Evolutionary conservation across 2,888 invertebrate species (phyloP), one percentile per base, ranked within the genome.

Genomic region (Linyphia triangularis): DNA sequence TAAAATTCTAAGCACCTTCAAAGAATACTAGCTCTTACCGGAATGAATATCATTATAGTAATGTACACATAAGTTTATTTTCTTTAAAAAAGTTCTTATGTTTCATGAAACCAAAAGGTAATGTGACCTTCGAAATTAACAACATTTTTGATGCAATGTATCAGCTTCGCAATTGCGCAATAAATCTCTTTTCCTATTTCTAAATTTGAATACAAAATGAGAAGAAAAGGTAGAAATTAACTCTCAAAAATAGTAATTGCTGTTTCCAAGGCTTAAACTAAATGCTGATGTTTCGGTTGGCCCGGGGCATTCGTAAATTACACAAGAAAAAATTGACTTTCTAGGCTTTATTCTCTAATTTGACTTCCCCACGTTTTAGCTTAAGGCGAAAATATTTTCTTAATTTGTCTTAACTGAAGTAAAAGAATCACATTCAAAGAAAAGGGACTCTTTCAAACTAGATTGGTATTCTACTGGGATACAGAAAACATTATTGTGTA

Each of bases 321-420:
- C 57, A 43, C 51, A 57, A 26, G 30, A 63, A 79, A 69, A 57
- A 79, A 22, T 43, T 26, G 59, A 7, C 33, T 37, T 61, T 82
- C 70, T 72, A 61, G 59, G 22, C 61, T 72, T 67, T 30, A 43
- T 43, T 69, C 70, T 61, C 59, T 72, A 72, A 82, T 82, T 59
- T 72, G 40, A 19, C 70, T 40, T 28, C 59, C 30, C 69, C 59
- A 57, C 59, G 69, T 59, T 40, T 70, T 59, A 40, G 81, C 70
- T 82, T 57, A 22, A 59, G 70, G 59, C 81, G 22, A 70, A 82
- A 69, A 70, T 82, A 26, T 70, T 82, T 70, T 19, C 61, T n/a
- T 33, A 82, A 70, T 37, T 51, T 13, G 43, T 43, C 65, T 24
- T 43, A 40, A 26, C 22, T 40, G 40, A 37, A 16, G 43, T 10